Conservation (phyloP, 2,797 vertebrate species). For the Anisognathus igniventris region DNA sequence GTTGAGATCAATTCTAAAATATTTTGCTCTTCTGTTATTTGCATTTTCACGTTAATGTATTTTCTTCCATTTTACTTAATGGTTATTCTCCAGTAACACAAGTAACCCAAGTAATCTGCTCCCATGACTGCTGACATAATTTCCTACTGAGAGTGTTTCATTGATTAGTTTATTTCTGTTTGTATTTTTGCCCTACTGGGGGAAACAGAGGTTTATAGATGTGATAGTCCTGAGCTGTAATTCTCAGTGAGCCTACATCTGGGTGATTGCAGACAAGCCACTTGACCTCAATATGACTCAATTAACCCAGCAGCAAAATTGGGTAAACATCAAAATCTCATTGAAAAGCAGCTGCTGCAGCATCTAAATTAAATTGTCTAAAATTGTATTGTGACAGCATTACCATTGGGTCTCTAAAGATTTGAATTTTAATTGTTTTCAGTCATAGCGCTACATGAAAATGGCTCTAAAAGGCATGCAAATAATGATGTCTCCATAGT, state of each 20-base stretch:
- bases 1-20: background rate
- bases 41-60: background rate
- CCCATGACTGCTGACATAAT: background rate
- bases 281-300: conserved; percentile 61
- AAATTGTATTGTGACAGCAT: conserved; percentile 42
- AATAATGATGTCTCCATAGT: background rate
- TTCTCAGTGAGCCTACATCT: conserved; percentile 23
- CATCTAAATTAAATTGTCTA: conserved; percentile 51
- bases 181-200: background rate
- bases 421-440: conserved; percentile 47
- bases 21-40: background rate
- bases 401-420: conserved; percentile 27
- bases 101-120: background rate
- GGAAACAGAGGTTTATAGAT: background rate
- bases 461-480: background rate
- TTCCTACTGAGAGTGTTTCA: background rate
- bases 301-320: conserved; percentile 60
- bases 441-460: conserved; percentile 20
- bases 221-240: conserved; percentile 9
- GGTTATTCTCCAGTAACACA: background rate
- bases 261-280: conserved; percentile 41
- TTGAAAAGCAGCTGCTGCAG: conserved; percentile 57
- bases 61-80: background rate
- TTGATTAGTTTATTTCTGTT: conserved; percentile 1
- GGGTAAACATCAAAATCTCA: conserved; percentile 50